Conservation (phyloP, 2,113 vertebrate genomes). For the Sylvicapra grimmia region DNA sequence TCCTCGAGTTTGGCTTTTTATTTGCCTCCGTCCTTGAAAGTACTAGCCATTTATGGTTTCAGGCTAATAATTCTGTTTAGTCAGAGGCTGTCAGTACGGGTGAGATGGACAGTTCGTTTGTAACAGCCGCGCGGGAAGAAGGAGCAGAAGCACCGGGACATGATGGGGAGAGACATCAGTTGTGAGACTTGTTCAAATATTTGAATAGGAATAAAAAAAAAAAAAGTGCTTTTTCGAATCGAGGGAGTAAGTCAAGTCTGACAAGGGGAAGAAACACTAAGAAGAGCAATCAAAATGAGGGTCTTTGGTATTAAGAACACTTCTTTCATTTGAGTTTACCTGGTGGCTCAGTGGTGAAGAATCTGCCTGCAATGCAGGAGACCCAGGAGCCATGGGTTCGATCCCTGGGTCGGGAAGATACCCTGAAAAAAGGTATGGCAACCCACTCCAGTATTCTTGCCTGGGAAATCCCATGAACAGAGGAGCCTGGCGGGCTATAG, state of each 20-base stretch:
- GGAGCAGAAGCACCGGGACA: neutral
- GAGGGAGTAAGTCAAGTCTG: neutral
- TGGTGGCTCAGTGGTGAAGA: neutral
- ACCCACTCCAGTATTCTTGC: neutral
- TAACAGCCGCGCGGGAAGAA: neutral
- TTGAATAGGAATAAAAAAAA: neutral
- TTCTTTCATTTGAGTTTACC: neutral
- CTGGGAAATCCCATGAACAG: neutral
- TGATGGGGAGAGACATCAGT: neutral
- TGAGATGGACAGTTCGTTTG: neutral
- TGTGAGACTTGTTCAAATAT: neutral
- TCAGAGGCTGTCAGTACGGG: rapidly evolving
- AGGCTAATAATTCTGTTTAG: neutral
- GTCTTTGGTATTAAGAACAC: neutral
- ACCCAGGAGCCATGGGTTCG: neutral
- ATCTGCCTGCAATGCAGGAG: neutral
- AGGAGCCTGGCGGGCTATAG: neutral
- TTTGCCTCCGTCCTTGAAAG: neutral
- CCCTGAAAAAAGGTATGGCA: neutral
- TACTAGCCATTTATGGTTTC: neutral
- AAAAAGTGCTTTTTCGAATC: neutral
- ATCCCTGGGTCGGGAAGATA: neutral
- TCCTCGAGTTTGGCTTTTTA: neutral
- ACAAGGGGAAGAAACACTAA: too few relatives aligned
- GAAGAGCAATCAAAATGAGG: neutral